Base-by-base conservation (phyloP, 2,797 vertebrate species). In the Catharus ustulatus region DNA sequence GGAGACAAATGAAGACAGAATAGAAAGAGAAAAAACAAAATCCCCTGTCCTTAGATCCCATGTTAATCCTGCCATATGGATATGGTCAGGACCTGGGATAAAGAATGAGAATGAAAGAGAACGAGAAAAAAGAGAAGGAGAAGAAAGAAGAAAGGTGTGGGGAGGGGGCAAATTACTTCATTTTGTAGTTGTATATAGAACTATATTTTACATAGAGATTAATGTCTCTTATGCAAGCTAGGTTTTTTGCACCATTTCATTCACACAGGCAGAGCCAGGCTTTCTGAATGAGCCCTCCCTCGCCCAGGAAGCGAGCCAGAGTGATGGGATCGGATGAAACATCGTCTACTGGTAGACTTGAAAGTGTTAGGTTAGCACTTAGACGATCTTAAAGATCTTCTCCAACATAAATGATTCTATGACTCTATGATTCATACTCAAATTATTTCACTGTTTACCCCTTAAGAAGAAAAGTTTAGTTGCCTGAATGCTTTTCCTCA, bases 151-250 rank as follows among this genome's bases (percentile, higher is more conserved):
- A 46, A 26, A 34, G 5, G 15, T 6, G 2, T 7, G 16, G 1
- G 23, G 52, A 13, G 1, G 10, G 5, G 21, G 0, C 0, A 52
- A 68, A 61, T 4, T 5, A 14, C 6, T 48, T 38, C 9, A 49
- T 49, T 63, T 57, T n/a, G 21, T 30, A 15, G 7, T 9, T 36
- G 27, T 29, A 52, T 51, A 18, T 49, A 15, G 7, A 29, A 51
- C 27, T 17, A 51, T 29, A 29, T 51, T 51, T 29, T 52, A 18
- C 17, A 30, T 30, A 11, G 27, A 30, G 51, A 17, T 42, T 26
- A 23, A n/a, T 34, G 9, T 2, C 17, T 52, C 40, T 26, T 45
- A 40, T 6, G 20, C 6, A 80, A 52, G 30, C 16, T 24, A 40
- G 16, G 40, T 3, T 30, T 76, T 64, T 51, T 23, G 23, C 20